Evolutionary conservation across 1,140 invertebrate species (phyloP), one percentile per base, ranked within the genome.

Genomic region (Atta colombica): DNA sequence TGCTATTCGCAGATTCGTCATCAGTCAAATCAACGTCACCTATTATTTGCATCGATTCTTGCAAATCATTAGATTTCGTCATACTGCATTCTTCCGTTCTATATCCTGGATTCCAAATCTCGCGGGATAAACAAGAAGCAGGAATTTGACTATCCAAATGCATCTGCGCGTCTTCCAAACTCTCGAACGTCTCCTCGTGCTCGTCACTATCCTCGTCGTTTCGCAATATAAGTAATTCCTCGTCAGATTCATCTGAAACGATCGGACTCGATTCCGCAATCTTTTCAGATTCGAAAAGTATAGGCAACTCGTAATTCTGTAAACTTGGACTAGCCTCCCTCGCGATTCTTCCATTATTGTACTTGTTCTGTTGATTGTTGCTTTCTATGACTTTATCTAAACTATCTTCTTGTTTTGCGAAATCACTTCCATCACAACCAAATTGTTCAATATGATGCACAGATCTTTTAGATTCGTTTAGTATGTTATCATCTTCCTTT

Each of bases 11-110:
- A 2, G 94, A 94, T 21, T 95, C 94, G 49, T 95, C 94, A 18
- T 95, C 94, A 2, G 94, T 95, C 12, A 95, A 94, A 21, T 94
- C 93, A 1, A 88, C 87, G 1, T 91, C 85, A 39, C 88, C 85
- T 3, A 88, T 78, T 49, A 60, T 18, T 55, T 21, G 45, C 6
- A 31, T 3, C 0, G 69, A 55, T 10, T 86, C 69, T 16, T 35
- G 72, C 6, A 85, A 12, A 1, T 69, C 35, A 0, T 85, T 75
- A 0, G 82, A 69, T 86, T 89, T 91, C 55, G 87, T 84, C 2
- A 77, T 4, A 5, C 14, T 39, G 21, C 63, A 66, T 55, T 14
- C 60, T n/a, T 74, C 81, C 7, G 31, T 69, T 53, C 21, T 2
- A 16, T 10, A 12, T 55, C 2, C 28, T 45, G 14, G 49, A n/a